Conservation (phyloP, 2,888 invertebrate species). For the Cinara cedri region DNA sequence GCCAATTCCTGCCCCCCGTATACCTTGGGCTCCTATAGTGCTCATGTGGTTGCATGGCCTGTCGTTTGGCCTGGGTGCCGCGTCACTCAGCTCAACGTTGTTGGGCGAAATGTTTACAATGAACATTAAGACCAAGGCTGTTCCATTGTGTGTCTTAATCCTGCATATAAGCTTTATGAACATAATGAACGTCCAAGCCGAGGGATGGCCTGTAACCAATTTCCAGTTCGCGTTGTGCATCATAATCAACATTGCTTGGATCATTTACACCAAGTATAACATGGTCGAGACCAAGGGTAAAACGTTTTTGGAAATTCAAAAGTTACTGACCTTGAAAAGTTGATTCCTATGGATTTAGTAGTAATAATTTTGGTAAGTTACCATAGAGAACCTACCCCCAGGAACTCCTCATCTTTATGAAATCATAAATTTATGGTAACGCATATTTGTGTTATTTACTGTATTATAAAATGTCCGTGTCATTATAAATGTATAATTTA, state of each 20-base stretch:
- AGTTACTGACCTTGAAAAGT: slow-evolving; percentile 64
- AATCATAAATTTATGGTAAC: no score
- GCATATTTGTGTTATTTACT: no score
- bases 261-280: slow-evolving; percentile 62
- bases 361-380: no score
- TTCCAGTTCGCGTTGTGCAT: slow-evolving; percentile 68
- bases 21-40: slow-evolving; percentile 64
- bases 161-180: slow-evolving; percentile 68
- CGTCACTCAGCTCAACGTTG: slow-evolving; percentile 70
- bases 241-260: slow-evolving; percentile 66
- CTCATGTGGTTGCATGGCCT: slow-evolving; percentile 69
- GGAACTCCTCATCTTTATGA: no score
- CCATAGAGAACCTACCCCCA: no score
- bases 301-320: slow-evolving; percentile 73
- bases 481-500: no score
- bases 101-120: slow-evolving; percentile 71
- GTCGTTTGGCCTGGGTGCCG: slow-evolving; percentile 69
- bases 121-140: slow-evolving; percentile 70
- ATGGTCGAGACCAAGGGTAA: slow-evolving; percentile 77
- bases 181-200: slow-evolving; percentile 67
- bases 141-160: slow-evolving; percentile 67
- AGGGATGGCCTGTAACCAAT: no score
- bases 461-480: no score
- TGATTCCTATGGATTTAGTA: no score
- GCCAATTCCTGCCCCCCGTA: neutral